phyloP scores from a whole-genome alignment of 2,888 invertebrate genomes.

The Ligdia adustata region DNA sequence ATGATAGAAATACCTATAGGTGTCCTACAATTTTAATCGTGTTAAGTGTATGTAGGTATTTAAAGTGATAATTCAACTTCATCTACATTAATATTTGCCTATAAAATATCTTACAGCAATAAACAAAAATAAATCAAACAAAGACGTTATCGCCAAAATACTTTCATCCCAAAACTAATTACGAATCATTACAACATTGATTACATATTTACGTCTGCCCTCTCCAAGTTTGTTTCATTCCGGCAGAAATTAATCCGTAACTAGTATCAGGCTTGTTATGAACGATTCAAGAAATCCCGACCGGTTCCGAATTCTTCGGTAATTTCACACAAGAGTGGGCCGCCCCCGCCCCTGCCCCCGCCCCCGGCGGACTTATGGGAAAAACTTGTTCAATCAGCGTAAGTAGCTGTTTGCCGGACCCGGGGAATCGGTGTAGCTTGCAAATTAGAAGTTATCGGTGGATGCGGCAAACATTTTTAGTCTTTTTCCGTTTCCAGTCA shows the following conservation, averaged over 20 bases:
- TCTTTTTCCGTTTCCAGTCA: slow-evolving; percentile 1
- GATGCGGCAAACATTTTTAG: slow-evolving; percentile 52
- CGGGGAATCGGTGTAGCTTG: slow-evolving; percentile 31
- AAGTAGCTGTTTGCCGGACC: slow-evolving; percentile 67
- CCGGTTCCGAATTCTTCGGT: slow-evolving; percentile 53
- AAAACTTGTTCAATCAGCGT: slow-evolving; percentile 79
- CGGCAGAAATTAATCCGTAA: slow-evolving; percentile 33
- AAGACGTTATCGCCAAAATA: background rate
- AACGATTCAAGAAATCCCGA: slow-evolving; percentile 41
- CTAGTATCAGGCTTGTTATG: slow-evolving; percentile 37
- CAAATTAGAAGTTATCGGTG: slow-evolving; percentile 27
- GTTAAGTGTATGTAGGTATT: too few relatives aligned
- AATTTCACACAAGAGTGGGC: slow-evolving; percentile 74
- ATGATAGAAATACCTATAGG: too few relatives aligned
- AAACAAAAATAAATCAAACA: too few relatives aligned
- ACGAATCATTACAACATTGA: slow-evolving; percentile 16
- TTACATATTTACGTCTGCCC: slow-evolving; percentile 22
- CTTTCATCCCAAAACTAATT: slow-evolving; percentile 27
- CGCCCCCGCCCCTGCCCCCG: too few relatives aligned
- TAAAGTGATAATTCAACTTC: too few relatives aligned
- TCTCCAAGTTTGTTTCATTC: slow-evolving; percentile 26
- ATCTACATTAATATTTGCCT: too few relatives aligned
- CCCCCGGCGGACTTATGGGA: slow-evolving; percentile 65
- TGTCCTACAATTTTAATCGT: too few relatives aligned
- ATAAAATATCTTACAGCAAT: too few relatives aligned